Evolutionary conservation across 2,888 invertebrate species (phyloP).

Genomic region (Epinotia bilunana): DNA sequence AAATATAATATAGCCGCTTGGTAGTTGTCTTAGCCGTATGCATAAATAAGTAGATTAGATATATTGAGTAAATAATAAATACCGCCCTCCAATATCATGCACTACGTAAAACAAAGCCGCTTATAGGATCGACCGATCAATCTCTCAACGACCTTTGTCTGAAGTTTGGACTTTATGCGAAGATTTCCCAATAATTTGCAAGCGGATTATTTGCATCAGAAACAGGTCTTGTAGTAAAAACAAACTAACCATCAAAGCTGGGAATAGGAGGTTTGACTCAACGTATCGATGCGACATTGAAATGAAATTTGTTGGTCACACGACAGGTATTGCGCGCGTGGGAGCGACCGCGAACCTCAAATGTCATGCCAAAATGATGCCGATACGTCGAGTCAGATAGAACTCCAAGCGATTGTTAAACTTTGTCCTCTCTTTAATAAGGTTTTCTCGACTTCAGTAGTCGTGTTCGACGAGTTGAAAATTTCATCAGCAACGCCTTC

Average conservation of each 20-base stretch:
- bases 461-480: constrained; percentile 47
- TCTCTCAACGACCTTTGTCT: constrained; percentile 2
- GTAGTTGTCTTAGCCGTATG: too few relatives aligned
- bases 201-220: constrained; percentile 17
- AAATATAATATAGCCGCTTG: neutral
- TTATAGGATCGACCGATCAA: constrained; percentile 17
- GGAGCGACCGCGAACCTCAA: neutral
- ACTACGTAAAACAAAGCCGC: constrained; percentile 4
- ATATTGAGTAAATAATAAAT: neutral
- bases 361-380: neutral
- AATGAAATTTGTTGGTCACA: neutral
- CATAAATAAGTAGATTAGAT: neutral
- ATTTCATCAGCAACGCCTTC: constrained; percentile 47
- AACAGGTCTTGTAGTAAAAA: constrained; percentile 31
- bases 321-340: too few relatives aligned
- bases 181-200: constrained; percentile 18
- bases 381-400: neutral
- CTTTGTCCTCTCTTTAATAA: constrained; percentile 51
- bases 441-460: constrained; percentile 48
- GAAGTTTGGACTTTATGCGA: constrained; percentile 1
- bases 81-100: neutral
- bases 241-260: constrained; percentile 18
- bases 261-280: constrained; percentile 10
- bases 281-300: neutral
- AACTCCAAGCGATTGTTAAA: constrained; percentile 27